Conservation (phyloP, 2,113 vertebrate species). For the Suricata suricatta region DNA sequence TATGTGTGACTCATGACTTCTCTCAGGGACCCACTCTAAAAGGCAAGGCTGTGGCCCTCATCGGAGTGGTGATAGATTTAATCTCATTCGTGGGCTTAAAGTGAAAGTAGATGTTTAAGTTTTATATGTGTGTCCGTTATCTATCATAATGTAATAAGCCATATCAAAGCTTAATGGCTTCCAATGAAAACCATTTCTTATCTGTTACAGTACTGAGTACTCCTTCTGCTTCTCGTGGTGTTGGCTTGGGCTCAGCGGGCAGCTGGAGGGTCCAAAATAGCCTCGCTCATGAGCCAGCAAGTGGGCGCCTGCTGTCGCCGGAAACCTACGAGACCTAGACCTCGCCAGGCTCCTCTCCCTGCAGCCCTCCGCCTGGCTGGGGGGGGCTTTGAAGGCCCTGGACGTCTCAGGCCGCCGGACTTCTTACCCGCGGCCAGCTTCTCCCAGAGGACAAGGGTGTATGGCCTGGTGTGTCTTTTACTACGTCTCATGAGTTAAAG, state of each 20-base stretch:
- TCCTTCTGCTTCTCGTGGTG: background rate
- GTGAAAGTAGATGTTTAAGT: background rate
- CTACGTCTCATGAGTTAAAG: background rate
- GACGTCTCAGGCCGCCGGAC: background rate
- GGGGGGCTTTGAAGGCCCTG: background rate
- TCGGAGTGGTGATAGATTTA: background rate
- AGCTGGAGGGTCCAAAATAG: conserved; percentile 19
- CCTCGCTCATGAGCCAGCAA: background rate
- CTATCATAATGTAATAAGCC: background rate
- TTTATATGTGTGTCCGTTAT: background rate
- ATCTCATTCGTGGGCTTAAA: background rate
- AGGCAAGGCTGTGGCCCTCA: background rate
- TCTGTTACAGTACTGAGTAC: background rate
- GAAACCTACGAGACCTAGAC: background rate
- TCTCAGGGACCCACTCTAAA: background rate
- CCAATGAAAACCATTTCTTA: background rate
- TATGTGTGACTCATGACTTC: background rate
- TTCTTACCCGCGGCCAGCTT: background rate
- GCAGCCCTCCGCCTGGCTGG: background rate
- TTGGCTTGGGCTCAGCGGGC: background rate
- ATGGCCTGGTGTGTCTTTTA: background rate
- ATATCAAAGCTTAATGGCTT: background rate
- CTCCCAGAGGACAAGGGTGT: accelerated
- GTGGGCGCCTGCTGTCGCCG: background rate
- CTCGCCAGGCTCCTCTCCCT: background rate